Percentiles rank a stretch among this genome's conserved stretches.
Evolutionary conservation across 2,888 invertebrate species (phyloP).

Genomic region (Oxycera nigricornis): DNA sequence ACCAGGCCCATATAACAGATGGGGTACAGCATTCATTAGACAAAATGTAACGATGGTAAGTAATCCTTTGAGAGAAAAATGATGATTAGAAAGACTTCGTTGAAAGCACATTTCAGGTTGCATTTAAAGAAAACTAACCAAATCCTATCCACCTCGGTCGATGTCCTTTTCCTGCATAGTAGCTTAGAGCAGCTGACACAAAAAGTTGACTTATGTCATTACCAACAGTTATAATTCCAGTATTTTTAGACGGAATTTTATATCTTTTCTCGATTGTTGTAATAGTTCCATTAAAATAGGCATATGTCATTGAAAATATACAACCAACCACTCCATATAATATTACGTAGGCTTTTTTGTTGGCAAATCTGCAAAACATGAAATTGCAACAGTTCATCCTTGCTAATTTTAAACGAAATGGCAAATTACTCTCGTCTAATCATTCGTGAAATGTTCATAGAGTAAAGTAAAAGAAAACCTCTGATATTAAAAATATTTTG

Average conservation of each 20-base stretch:
- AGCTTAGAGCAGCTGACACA: conserved; percentile 71
- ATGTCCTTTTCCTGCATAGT: conserved; percentile 75
- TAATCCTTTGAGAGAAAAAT: conserved; percentile 56
- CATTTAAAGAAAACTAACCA: conserved; percentile 51
- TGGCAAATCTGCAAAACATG: conserved; percentile 57
- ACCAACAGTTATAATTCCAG: conserved; percentile 75
- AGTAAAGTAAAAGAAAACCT: too few relatives aligned
- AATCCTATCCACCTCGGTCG: conserved; percentile 77
- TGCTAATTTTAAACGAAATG: too few relatives aligned
- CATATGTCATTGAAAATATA: conserved; percentile 72
- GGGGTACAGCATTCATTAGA: conserved; percentile 71
- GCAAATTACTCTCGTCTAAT: too few relatives aligned
- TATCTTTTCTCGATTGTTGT: conserved; percentile 77
- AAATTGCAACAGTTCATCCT: too few relatives aligned
- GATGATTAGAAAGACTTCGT: neutral
- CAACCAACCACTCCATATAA: conserved; percentile 73
- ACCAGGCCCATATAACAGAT: conserved; percentile 73
- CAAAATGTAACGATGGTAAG: conserved; percentile 71
- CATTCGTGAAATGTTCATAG: too few relatives aligned
- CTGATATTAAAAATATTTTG: too few relatives aligned
- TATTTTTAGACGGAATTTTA: conserved; percentile 74
- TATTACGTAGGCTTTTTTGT: conserved; percentile 64
- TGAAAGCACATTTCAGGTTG: neutral
- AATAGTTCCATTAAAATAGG: conserved; percentile 77
- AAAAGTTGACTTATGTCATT: conserved; percentile 77